Evolutionary conservation across 2,888 invertebrate species (phyloP).

Genomic region (Tinea trinotella): DNA sequence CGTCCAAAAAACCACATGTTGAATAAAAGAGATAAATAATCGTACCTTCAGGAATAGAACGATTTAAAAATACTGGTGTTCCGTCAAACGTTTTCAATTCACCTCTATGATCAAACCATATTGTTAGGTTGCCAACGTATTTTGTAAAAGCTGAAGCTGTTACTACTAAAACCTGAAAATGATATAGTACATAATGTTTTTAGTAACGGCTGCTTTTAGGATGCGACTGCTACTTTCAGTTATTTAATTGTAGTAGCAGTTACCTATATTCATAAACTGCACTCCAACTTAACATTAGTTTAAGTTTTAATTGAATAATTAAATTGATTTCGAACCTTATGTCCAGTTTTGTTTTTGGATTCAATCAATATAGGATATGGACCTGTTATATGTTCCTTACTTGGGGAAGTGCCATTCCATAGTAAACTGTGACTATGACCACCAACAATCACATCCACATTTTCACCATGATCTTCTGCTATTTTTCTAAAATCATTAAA

Average conservation of each 20-base stretch:
- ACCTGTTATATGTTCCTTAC: conserved; percentile 69
- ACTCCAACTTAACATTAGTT: background rate
- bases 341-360: conserved; percentile 34
- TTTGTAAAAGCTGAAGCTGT: conserved; percentile 80
- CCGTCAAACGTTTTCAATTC: conserved; percentile 77
- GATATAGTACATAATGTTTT: conserved; percentile 20
- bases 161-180: conserved; percentile 75
- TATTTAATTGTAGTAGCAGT: no score
- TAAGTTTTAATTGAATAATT: background rate
- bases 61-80: conserved; percentile 77
- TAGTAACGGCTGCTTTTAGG: no score
- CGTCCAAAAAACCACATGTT: no score
- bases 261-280: no score
- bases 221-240: no score
- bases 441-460: conserved; percentile 86
- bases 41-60: conserved; percentile 76
- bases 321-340: no score
- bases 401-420: conserved; percentile 73
- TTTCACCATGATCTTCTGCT: conserved; percentile 75
- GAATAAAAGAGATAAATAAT: background rate
- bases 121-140: conserved; percentile 83
- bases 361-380: conserved; percentile 77
- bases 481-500: conserved; percentile 72
- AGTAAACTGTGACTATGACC: conserved; percentile 87
- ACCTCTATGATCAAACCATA: conserved; percentile 78